Evolutionary conservation across 2,797 vertebrate species (phyloP).

Genomic region (Gallinago solitaria): DNA sequence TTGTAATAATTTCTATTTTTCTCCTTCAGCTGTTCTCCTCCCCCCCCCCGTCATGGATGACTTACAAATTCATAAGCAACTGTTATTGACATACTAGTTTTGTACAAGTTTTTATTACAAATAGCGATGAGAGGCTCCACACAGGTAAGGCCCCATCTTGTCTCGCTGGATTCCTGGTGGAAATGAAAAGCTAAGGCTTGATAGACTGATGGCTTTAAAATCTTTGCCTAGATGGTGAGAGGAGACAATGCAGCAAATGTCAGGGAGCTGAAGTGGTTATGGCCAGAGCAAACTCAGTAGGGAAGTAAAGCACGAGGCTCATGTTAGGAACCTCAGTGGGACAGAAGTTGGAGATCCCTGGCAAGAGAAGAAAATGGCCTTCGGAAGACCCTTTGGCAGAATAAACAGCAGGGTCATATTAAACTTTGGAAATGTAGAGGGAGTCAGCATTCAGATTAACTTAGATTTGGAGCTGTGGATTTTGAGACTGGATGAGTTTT

Average conservation of each 20-base stretch:
- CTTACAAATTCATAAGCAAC: neutral
- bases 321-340: neutral
- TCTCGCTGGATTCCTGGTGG: neutral
- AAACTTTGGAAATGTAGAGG: neutral
- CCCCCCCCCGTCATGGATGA: accelerated
- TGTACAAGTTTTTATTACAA: neutral
- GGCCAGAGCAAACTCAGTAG: neutral
- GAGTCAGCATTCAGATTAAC: neutral
- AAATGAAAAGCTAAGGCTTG: neutral
- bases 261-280: neutral
- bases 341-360: neutral
- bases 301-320: neutral
- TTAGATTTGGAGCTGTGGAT: neutral
- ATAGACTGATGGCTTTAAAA: neutral
- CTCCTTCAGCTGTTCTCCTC: neutral
- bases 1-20: neutral
- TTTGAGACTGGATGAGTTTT: neutral
- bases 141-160: neutral
- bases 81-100: neutral
- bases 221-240: neutral
- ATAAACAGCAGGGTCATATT: neutral
- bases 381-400: neutral
- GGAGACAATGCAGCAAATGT: neutral
- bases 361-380: neutral
- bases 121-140: neutral